Evolutionary conservation across 2,797 vertebrate species (phyloP).

Genomic region (Typhlichthys eigenmanni): DNA sequence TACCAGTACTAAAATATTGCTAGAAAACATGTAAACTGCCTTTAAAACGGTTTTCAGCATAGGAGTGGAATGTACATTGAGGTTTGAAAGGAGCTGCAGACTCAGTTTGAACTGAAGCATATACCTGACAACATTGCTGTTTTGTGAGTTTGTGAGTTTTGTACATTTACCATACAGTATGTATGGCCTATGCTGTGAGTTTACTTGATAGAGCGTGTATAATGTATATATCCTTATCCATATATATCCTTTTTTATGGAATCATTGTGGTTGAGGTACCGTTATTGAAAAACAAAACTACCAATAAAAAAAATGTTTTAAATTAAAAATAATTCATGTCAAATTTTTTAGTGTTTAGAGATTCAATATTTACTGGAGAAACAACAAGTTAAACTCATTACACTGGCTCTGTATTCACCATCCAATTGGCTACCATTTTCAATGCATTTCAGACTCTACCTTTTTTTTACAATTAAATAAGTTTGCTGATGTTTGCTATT

Average conservation of each 20-base stretch:
- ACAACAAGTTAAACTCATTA: not conserved
- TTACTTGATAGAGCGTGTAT: too few relatives aligned
- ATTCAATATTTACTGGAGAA: not conserved
- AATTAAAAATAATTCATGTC: not conserved
- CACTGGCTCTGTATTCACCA: too few relatives aligned
- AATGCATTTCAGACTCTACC: not conserved
- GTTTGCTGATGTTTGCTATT: not conserved
- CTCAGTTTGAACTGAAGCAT: conserved; percentile 19
- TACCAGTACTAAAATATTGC: conserved; percentile 68
- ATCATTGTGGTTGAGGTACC: too few relatives aligned
- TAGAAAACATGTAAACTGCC: too few relatives aligned
- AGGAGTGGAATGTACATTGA: conserved; percentile 40
- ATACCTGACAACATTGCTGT: conserved; percentile 15
- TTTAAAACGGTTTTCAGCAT: conserved; percentile 48
- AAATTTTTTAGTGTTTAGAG: not conserved
- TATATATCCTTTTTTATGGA: too few relatives aligned
- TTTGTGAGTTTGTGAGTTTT: not conserved
- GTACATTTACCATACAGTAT: too few relatives aligned
- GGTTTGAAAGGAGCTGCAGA: conserved; percentile 38
- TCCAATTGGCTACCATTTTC: not conserved
- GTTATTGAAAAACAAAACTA: too few relatives aligned
- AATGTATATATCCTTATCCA: too few relatives aligned
- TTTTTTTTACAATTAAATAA: not conserved
- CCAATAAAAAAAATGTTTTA: too few relatives aligned
- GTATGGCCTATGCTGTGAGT: too few relatives aligned